Percentiles rank a stretch among this genome's conserved stretches.
Evolutionary conservation across 2,888 invertebrate species (phyloP).

Genomic region (Fragum sueziense): DNA sequence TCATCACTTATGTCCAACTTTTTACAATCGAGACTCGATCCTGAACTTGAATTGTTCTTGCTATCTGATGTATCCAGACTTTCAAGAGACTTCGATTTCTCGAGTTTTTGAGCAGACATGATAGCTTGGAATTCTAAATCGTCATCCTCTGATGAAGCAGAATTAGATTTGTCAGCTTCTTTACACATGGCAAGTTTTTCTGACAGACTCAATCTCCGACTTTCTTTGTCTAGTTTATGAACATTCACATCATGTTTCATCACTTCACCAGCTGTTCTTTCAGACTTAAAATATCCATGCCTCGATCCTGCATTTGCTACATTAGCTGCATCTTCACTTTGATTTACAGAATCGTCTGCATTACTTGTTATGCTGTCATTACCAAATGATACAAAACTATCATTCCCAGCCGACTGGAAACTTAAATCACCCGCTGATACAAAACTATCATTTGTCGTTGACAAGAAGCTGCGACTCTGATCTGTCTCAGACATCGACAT

Average conservation of each 20-base stretch:
- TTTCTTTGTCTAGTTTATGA: constrained; percentile 14
- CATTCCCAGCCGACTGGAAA: constrained; percentile 50
- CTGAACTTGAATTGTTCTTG: constrained; percentile 29
- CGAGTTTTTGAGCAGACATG: constrained; percentile 51
- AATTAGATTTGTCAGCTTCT: constrained; percentile 29
- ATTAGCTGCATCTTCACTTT: constrained; percentile 64
- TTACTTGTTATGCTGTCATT: constrained; percentile 64
- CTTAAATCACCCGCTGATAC: constrained; percentile 60
- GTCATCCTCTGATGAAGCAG: constrained; percentile 36
- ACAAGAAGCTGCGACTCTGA: constrained; percentile 47
- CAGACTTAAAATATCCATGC: constrained; percentile 3
- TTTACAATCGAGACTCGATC: constrained; percentile 52
- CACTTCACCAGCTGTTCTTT: not conserved
- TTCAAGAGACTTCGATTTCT: constrained; percentile 16
- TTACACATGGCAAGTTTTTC: constrained; percentile 41
- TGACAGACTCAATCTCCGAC: constrained; percentile 32
- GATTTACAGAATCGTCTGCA: constrained; percentile 74
- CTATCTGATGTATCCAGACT: constrained; percentile 29
- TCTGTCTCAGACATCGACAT: constrained; percentile 56
- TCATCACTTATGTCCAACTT: constrained; percentile 54
- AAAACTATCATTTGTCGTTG: constrained; percentile 48
- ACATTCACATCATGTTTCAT: constrained; percentile 9
- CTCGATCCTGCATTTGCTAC: not conserved
- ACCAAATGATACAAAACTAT: constrained; percentile 56
- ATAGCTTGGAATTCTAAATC: constrained; percentile 55